Evolutionary conservation across 2,888 invertebrate genomes (phyloP), one percentile per base, ranked within the genome.

Genomic region (Sphinx pinastri): DNA sequence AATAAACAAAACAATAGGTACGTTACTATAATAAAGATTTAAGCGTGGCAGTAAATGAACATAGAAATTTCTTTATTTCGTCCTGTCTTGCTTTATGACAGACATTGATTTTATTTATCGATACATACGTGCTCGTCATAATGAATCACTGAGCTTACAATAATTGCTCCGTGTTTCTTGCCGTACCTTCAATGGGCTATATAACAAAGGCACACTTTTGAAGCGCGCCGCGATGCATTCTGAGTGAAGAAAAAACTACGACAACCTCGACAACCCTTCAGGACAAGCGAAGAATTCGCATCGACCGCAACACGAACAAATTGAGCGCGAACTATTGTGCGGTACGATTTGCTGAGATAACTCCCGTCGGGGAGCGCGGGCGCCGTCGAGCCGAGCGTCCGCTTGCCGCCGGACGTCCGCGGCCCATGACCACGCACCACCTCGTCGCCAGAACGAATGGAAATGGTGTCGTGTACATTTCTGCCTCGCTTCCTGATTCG

Each of bases 221-320:
- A 63, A 63, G 63, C 63, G 19, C 47, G 63, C 63, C 63, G 63
- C 63, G 63, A 49, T 63, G 63, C 82, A 85, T 86, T 79, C 83
- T 86, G 83, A 84, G 81, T 78, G 71, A 80, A 86, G 87, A 91
- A 92, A 92, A 92, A 91, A 91, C 86, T 88, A 89, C 87, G 79
- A 88, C 87, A 84, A 86, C 85, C 72, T 79, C 80, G 79, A 83
- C 85, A 86, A 81, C 87, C 88, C 89, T 88, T 87, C 84, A 63
- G 87, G 88, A 91, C 89, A 88, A 91, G 90, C 89, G 83, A 90
- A 92, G 93, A 92, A 92, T 92, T 92, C 87, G 88, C 90, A 81
- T 87, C 88, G 88, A 91, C 88, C 88, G 89, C 92, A 94, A 93
- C 88, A 94, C 93, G 92, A 94, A 90, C 93, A 94, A 93, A 93